Base-by-base conservation (phyloP, 30 jellyfish, hydroid and myxozoan genomes). In the Haliclystus octoradiatus region DNA sequence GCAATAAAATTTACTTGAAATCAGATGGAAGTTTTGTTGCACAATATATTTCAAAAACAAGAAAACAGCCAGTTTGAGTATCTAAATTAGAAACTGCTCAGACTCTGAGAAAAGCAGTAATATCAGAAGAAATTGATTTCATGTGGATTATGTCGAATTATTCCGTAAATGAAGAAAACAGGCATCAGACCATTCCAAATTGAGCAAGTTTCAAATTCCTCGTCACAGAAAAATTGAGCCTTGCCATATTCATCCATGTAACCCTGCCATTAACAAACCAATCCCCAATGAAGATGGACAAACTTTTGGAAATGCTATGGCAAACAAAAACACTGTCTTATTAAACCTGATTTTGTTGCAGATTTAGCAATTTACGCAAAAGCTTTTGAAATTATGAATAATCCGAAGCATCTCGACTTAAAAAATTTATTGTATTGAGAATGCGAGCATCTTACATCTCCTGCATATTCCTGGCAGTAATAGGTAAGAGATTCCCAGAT, bases 241-340 rank as follows among this genome's bases (percentile, higher is more conserved):
- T 2, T 51, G 19, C 53, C 82, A 50, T 53, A 27, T 13, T 61
- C 30, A 53, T 51, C 31, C 83, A 2, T 72, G 62, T 51, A n/a
- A 60, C 30, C 84, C 77, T 47, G 71, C 73, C 77, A 73, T 73
- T 7, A 61, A n/a, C n/a, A n/a, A n/a, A 63, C 34, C 52, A 73
- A n/a, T 73, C 84, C 23, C 88, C 88, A 13, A 65, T 81, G 50
- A 76, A 76, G 57, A 63, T 76, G 49, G 88, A 76, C 1, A 40
- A 52, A 13, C 81, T 76, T 29, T 26, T 32, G 33, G 85, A 74
- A 62, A 47, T 60, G 2, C 75, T 23, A 1, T 1, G 7, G 9
- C 85, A 62, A 29, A 62, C 85, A 29, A 74, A 26, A 65, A 26
- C 74, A 65, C 25, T 80, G 81, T 0, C 51, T 76, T 69, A 1